Evolutionary conservation across 2,113 vertebrate genomes (phyloP).

Genomic region (Meleagris gallopavo): DNA sequence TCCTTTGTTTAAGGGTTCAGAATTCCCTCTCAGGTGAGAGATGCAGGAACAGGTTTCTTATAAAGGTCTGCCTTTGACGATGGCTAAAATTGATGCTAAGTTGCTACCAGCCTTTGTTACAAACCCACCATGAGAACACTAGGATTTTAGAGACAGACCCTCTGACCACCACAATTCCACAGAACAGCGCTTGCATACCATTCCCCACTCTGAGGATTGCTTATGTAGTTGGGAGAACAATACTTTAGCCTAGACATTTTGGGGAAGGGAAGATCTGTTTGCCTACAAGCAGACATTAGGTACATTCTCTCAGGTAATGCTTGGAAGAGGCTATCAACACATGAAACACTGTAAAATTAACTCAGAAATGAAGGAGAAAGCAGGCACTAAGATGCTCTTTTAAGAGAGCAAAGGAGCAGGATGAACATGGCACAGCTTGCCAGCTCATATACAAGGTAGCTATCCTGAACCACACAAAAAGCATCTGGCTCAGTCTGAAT

Average conservation of each 20-base stretch:
- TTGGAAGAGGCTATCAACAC: background rate
- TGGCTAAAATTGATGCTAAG: background rate
- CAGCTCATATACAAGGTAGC: background rate
- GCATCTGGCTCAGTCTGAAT: background rate
- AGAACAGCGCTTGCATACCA: rapidly evolving
- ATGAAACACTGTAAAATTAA: background rate
- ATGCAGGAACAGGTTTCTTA: background rate
- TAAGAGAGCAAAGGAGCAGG: background rate
- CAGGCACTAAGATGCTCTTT: background rate
- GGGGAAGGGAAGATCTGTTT: background rate
- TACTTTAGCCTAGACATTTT: background rate
- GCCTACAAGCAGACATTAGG: background rate
- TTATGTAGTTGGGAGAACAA: background rate
- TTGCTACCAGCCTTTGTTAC: background rate
- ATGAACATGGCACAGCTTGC: background rate
- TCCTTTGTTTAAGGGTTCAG: background rate
- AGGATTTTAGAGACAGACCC: background rate
- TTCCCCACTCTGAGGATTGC: background rate
- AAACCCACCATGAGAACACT: background rate
- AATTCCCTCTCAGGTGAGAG: background rate
- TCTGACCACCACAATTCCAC: background rate
- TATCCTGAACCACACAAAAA: background rate
- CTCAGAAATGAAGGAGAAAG: background rate
- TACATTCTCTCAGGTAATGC: background rate
- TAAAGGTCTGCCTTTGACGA: background rate